phyloP scores from a whole-genome alignment of 2,888 invertebrate species.

The Campoplex nolae region DNA sequence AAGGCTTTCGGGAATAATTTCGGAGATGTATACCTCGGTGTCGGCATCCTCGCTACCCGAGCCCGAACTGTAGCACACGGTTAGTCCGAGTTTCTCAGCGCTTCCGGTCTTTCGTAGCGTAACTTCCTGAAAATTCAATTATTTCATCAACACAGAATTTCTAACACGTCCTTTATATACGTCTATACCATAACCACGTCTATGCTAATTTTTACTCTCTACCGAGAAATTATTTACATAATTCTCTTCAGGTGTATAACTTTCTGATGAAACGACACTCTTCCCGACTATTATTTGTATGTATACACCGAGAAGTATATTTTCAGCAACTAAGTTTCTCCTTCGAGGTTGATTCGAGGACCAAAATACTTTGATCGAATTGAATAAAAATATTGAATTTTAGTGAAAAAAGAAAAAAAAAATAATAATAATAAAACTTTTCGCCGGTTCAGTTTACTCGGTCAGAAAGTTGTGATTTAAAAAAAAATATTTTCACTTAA shows the following conservation, averaged over 20 bases:
- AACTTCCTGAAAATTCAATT: slow-evolving; percentile 86
- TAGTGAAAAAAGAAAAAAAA: too few species aligned
- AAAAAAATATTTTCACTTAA: too few species aligned
- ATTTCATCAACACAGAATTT: slow-evolving; percentile 30
- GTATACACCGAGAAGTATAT: neutral
- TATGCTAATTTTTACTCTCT: slow-evolving; percentile 10
- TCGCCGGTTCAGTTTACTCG: too few species aligned
- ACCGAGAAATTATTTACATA: neutral
- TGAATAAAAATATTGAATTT: too few species aligned
- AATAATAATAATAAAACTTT: too few species aligned
- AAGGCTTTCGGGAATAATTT: slow-evolving; percentile 87
- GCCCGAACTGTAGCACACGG: slow-evolving; percentile 88
- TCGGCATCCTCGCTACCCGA: slow-evolving; percentile 86
- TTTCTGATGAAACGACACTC: slow-evolving; percentile 10
- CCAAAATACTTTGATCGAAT: neutral
- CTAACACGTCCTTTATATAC: neutral
- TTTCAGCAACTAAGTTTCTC: neutral
- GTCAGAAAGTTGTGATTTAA: too few species aligned
- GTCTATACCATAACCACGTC: neutral
- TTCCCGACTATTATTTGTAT: neutral
- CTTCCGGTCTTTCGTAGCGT: slow-evolving; percentile 87
- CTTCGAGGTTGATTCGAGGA: neutral
- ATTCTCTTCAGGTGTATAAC: slow-evolving; percentile 12
- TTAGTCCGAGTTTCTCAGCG: slow-evolving; percentile 88
- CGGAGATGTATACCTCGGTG: slow-evolving; percentile 89